A percentile compares a stretch with the other conserved stretches of the same genome.
These are phyloP conservation scores for Poliocrania exsul DNA, from an alignment of 2,797 vertebrate genomes.

Conservation along the genomic window DNA sequence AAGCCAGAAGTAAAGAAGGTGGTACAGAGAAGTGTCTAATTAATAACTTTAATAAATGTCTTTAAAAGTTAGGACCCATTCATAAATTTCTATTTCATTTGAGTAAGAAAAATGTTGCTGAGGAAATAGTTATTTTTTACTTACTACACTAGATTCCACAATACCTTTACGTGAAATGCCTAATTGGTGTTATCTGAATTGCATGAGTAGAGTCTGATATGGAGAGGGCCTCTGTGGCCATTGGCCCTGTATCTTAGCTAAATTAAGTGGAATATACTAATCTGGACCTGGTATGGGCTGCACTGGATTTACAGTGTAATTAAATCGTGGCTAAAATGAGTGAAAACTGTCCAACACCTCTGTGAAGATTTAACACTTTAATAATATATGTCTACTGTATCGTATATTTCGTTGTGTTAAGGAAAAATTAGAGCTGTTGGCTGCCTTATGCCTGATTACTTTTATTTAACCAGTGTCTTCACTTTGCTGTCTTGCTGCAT, in stretches of 20 bases:
- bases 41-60: background rate
- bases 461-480: background rate
- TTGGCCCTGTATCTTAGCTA: slow-evolving; percentile 2
- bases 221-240: background rate
- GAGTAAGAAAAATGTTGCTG: background rate
- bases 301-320: slow-evolving; percentile 44
- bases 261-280: slow-evolving; percentile 27
- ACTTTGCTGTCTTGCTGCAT: background rate
- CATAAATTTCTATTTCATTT: background rate
- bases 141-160: background rate
- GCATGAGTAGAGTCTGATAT: background rate
- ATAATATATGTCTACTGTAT: background rate
- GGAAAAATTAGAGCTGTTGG: background rate
- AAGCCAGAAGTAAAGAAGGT: background rate
- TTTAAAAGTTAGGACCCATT: background rate
- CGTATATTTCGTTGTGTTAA: background rate
- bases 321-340: slow-evolving; percentile 33
- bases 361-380: slow-evolving; percentile 26
- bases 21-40: background rate
- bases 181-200: slow-evolving; percentile 7
- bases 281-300: slow-evolving; percentile 23
- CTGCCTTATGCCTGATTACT: background rate
- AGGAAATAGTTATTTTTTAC: background rate
- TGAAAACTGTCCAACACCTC: slow-evolving; percentile 43
- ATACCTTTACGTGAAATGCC: background rate